Evolutionary conservation across 2,113 vertebrate species (phyloP), one percentile per base, ranked within the genome.

Genomic region (Eleginops maclovinus): DNA sequence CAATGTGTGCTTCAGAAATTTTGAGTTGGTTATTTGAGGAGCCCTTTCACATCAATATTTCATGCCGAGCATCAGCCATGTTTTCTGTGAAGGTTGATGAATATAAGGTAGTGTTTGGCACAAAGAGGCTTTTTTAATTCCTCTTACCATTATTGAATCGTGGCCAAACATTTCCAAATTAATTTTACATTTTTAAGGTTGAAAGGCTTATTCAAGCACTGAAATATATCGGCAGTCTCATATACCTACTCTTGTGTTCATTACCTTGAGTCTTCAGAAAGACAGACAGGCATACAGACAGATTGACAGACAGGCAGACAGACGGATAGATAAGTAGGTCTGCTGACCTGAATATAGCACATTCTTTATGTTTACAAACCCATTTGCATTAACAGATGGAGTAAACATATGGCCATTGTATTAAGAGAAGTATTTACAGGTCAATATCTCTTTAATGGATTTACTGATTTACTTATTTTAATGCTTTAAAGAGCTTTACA

Each of bases 371-470:
- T 81, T 75, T 75, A 47, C 31, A 67, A 78, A 88, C 71, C 75
- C 49, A 70, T 91, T 80, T 54, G 36, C 55, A 65, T 79, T 61
- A 86, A 50, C 89, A 93, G 91, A 90, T 88, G 89, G 84, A 63
- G 54, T 14, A 81, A 89, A 79, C 91, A 91, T 91, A 91, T 91
- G 91, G 63, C 14, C 26, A 63, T 26, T 87, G 79, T 80, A 76
- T 76, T 83, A 66, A 64, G 55, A 62, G 59, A 80, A 82, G 87
- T 80, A 88, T 70, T 3, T 54, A 77, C 67, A 66, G 81, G 82
- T 74, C 76, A 84, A 12, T 75, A 73, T 87, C 51, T 79, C 46
- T 63, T 63, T 82, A 68, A 75, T 76, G 53, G 83, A 85, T 91
- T 83, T 78, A 82, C 66, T 75, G 17, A 73, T 89, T 79, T 86